phyloP scores from a whole-genome alignment of 2,888 invertebrate species.

The Pollenia angustigena region DNA sequence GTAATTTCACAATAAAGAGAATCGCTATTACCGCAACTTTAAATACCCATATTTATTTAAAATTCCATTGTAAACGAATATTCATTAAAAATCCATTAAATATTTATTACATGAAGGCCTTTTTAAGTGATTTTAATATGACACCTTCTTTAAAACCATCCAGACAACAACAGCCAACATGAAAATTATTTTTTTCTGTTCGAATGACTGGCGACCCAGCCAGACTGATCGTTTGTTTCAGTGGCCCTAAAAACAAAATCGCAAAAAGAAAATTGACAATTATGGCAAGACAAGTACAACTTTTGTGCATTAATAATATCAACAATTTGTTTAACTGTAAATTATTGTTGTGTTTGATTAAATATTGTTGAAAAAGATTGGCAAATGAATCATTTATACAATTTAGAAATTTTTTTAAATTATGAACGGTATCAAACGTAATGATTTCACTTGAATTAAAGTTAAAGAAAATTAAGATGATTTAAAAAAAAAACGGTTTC shows the following conservation, averaged over 20 bases:
- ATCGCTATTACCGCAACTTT: slow-evolving; percentile 5
- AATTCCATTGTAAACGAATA: slow-evolving; percentile 35
- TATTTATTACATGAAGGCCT: slow-evolving; percentile 19
- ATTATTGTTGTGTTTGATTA: slow-evolving; percentile 27
- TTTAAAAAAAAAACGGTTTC: slow-evolving; percentile 30
- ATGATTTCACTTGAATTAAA: slow-evolving; percentile 58
- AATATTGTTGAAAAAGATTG: slow-evolving; percentile 32
- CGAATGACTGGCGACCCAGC: slow-evolving; percentile 18
- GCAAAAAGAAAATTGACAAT: slow-evolving; percentile 29
- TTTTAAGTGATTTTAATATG: slow-evolving; percentile 55
- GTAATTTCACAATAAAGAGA: neutral
- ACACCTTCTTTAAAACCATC: slow-evolving; percentile 54
- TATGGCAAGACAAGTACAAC: slow-evolving; percentile 62
- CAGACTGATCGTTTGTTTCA: neutral
- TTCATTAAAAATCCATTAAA: slow-evolving; percentile 66
- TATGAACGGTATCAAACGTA: slow-evolving; percentile 44
- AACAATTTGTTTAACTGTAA: slow-evolving; percentile 53
- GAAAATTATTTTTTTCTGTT: slow-evolving; percentile 22
- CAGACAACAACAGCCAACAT: slow-evolving; percentile 5
- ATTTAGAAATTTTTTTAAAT: slow-evolving; percentile 62
- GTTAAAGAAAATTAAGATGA: slow-evolving; percentile 13
- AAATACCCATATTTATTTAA: slow-evolving; percentile 13
- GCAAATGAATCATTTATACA: slow-evolving; percentile 61
- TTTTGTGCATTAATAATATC: slow-evolving; percentile 63
- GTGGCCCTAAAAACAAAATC: neutral